Evolutionary conservation across 2,888 invertebrate genomes (phyloP).

Genomic region (Drosophila parthenogenetica): DNA sequence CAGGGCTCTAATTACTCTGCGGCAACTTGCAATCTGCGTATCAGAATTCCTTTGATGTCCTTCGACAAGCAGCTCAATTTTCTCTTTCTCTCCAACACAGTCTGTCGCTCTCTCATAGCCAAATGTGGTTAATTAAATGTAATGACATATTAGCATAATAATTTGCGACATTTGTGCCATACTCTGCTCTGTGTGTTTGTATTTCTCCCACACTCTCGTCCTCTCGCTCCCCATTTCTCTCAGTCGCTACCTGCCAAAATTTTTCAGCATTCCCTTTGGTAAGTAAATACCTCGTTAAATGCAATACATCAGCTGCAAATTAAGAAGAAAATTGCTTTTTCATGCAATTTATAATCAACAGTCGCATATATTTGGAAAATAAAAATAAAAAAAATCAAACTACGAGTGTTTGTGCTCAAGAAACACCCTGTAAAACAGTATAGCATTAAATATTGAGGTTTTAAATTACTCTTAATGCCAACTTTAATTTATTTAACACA

Average conservation of each 20-base stretch:
- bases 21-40: constrained; percentile 8
- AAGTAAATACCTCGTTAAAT: constrained; percentile 13
- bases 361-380: constrained; percentile 19
- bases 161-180: constrained; percentile 52
- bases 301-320: constrained; percentile 35
- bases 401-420: accelerated
- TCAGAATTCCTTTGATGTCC: constrained; percentile 67
- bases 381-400: not conserved
- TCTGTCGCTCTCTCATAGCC: constrained; percentile 1
- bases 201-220: no score
- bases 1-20: constrained; percentile 59
- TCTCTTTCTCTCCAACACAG: not conserved
- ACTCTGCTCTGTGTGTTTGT: constrained; percentile 1
- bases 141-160: constrained; percentile 64
- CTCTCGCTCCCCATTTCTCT: not conserved
- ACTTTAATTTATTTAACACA: no score
- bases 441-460: no score
- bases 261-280: constrained; percentile 3
- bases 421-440: not conserved
- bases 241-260: constrained; percentile 9
- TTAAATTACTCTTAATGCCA: no score
- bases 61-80: constrained; percentile 20
- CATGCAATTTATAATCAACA: constrained; percentile 30
- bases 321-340: constrained; percentile 49
- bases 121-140: constrained; percentile 80